These are phyloP conservation scores for Pseudococcus longispinus DNA, from an alignment of 2,888 invertebrate species.

Conservation along the genomic window DNA sequence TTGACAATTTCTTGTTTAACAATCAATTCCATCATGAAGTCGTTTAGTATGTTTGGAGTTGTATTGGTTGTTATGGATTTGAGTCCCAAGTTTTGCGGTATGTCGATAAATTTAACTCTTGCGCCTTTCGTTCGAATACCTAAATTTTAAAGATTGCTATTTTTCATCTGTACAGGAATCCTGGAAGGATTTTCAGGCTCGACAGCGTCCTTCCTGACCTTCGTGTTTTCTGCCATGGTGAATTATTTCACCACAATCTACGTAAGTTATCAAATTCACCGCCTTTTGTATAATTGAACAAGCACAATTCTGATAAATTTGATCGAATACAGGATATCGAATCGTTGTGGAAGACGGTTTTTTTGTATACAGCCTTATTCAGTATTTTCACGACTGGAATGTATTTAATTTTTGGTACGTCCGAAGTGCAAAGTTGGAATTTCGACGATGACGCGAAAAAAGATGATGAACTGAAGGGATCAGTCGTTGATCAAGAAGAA, in stretches of 20 bases:
- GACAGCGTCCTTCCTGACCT: background rate
- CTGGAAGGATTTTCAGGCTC: constrained; percentile 2
- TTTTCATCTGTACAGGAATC: background rate
- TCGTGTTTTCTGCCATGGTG: background rate
- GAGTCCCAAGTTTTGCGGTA: constrained; percentile 41
- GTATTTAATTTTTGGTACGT: background rate
- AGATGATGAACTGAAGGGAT: background rate
- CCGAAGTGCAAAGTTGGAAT: background rate
- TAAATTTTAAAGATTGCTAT: background rate
- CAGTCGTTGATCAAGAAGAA: too few species aligned
- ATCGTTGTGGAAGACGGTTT: background rate
- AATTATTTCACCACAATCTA: background rate
- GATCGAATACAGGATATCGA: background rate
- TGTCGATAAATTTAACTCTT: background rate
- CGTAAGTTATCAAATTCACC: background rate
- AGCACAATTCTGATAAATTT: background rate
- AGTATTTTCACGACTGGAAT: background rate
- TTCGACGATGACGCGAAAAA: background rate
- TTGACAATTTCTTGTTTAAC: background rate
- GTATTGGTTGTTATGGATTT: background rate
- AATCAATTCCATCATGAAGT: background rate
- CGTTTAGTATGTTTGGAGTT: background rate
- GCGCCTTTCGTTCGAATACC: too few species aligned
- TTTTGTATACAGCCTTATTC: background rate
- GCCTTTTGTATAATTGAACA: too few species aligned